phyloP scores from a whole-genome alignment of 2,113 vertebrate genomes.

The Paratilapia polleni region DNA sequence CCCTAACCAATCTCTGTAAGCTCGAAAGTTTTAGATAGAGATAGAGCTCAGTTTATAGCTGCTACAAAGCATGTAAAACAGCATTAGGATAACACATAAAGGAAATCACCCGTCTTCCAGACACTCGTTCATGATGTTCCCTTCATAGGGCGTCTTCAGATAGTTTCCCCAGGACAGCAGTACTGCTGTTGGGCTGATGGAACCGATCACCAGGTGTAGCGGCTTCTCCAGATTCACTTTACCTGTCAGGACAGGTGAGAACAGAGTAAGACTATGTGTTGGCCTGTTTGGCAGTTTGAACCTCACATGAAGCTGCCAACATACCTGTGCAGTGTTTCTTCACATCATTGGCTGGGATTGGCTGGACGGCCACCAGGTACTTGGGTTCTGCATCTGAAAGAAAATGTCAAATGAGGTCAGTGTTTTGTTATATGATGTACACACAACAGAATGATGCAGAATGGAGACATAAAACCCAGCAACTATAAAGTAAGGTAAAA shows the following conservation, averaged over 20 bases:
- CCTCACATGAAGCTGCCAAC: not conserved
- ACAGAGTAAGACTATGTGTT: not conserved
- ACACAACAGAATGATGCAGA: not conserved
- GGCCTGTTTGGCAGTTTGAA: rapidly evolving
- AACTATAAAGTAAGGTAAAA: not conserved
- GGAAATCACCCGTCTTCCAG: slow-evolving; percentile 88
- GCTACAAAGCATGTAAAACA: not conserved
- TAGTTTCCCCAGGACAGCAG: slow-evolving; percentile 93
- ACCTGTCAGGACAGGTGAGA: slow-evolving; percentile 71
- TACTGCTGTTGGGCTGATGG: slow-evolving; percentile 89
- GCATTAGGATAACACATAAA: not conserved
- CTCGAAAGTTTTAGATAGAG: not conserved
- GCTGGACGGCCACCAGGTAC: slow-evolving; percentile 91
- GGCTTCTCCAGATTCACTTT: slow-evolving; percentile 87
- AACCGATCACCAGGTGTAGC: slow-evolving; percentile 90
- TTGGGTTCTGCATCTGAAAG: slow-evolving; percentile 90
- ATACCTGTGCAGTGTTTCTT: slow-evolving; percentile 94
- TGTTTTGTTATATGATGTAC: not conserved
- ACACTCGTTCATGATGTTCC: slow-evolving; percentile 88
- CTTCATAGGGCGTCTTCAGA: slow-evolving; percentile 88
- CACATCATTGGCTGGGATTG: slow-evolving; percentile 83
- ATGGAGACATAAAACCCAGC: not conserved
- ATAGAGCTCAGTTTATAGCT: not conserved
- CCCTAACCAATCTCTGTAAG: not conserved
- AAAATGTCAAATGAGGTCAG: not conserved